phyloP scores from a whole-genome alignment of 2,797 vertebrate species.

The Gadopsis marmoratus region DNA sequence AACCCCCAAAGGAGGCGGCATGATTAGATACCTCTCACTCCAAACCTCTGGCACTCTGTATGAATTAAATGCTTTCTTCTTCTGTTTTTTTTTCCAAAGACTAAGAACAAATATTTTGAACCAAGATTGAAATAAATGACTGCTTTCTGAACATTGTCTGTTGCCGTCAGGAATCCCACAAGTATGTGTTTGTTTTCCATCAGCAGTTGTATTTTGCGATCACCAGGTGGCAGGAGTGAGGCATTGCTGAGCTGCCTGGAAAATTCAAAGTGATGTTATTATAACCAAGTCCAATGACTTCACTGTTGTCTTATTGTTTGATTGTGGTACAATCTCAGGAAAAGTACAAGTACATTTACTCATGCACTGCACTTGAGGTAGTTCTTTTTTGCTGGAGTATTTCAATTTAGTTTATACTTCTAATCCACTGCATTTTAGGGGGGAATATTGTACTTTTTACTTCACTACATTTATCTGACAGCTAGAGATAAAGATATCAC shows the following conservation, averaged over 20 bases:
- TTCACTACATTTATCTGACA: too few species aligned
- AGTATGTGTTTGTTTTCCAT: not conserved
- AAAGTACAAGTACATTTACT: not conserved
- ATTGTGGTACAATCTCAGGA: not conserved
- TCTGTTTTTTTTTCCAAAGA: too few species aligned
- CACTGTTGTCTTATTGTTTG: not conserved
- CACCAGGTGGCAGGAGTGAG: constrained; percentile 35
- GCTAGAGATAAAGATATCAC: too few species aligned
- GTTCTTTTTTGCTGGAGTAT: not conserved
- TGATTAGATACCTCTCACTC: not conserved
- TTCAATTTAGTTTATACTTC: not conserved
- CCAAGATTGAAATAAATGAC: not conserved
- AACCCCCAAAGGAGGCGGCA: not conserved
- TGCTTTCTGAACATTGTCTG: not conserved
- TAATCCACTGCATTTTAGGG: not conserved
- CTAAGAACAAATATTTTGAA: not conserved
- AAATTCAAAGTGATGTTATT: not conserved
- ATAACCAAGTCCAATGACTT: not conserved
- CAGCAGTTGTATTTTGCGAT: not conserved
- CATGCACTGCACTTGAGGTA: not conserved
- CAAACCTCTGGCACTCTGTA: not conserved
- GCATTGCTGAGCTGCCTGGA: not conserved
- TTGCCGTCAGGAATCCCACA: not conserved
- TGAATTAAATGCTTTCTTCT: not conserved
- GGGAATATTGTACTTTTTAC: not conserved